These are phyloP conservation scores for Megamerina dolium DNA, from an alignment of 2,888 invertebrate species.

Conservation along the genomic window DNA sequence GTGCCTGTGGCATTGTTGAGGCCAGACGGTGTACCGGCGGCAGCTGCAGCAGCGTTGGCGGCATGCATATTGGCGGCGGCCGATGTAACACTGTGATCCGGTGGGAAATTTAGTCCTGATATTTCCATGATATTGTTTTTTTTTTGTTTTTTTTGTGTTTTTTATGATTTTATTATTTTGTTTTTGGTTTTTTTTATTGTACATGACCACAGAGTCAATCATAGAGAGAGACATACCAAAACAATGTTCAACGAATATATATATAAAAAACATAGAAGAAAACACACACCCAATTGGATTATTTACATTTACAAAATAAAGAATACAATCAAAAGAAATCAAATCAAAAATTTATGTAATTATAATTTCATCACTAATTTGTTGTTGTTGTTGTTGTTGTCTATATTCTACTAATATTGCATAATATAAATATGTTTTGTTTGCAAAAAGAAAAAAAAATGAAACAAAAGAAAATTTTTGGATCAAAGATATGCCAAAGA, in stretches of 20 bases:
- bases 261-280: constrained; percentile 48
- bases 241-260: constrained; percentile 50
- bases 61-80: constrained; percentile 45
- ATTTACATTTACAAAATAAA: constrained; percentile 41
- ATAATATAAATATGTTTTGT: constrained; percentile 8
- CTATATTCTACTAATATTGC: constrained; percentile 4
- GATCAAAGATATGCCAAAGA: too few species aligned
- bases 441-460: constrained; percentile 6
- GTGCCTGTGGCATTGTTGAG: constrained; percentile 17
- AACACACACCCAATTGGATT: constrained; percentile 51
- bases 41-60: constrained; percentile 42
- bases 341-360: constrained; percentile 51
- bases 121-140: constrained; percentile 34
- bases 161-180: constrained; percentile 35
- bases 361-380: constrained; percentile 34
- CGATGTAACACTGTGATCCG: constrained; percentile 48
- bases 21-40: constrained; percentile 12
- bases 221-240: constrained; percentile 48
- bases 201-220: constrained; percentile 50
- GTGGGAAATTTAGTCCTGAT: constrained; percentile 51
- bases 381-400: not conserved
- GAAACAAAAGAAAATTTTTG: constrained; percentile 2
- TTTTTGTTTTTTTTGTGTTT: constrained; percentile 32
- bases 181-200: constrained; percentile 26
- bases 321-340: constrained; percentile 42